These are phyloP conservation scores for Gadopsis bispinosus DNA, from an alignment of 2,797 vertebrate genomes.

Conservation along the genomic window DNA sequence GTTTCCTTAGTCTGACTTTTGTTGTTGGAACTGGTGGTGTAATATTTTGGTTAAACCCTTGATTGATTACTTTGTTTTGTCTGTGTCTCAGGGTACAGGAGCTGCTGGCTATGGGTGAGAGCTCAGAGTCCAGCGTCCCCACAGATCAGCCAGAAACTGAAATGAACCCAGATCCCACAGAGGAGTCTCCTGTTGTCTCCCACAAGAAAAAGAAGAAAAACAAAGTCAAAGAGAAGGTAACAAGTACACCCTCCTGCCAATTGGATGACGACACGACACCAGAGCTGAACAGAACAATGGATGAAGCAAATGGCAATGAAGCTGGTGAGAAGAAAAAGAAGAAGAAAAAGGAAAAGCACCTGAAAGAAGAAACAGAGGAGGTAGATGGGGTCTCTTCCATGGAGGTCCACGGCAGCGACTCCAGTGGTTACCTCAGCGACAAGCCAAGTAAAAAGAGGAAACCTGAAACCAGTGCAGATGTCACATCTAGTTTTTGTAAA, in stretches of 20 bases:
- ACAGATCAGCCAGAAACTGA: slow-evolving; percentile 31
- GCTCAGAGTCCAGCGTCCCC: slow-evolving; percentile 34
- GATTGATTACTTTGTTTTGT: slow-evolving; percentile 9
- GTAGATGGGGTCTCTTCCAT: slow-evolving; percentile 51
- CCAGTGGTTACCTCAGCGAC: slow-evolving; percentile 88
- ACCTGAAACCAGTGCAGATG: slow-evolving; percentile 58
- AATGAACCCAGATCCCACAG: slow-evolving; percentile 30
- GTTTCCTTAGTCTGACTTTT: background rate
- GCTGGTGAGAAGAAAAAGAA: slow-evolving; percentile 67
- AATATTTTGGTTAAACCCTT: background rate
- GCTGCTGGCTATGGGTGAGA: slow-evolving; percentile 72
- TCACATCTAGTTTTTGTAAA: slow-evolving; percentile 32
- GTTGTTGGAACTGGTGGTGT: background rate
- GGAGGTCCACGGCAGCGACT: slow-evolving; percentile 85
- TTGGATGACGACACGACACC: slow-evolving; percentile 12
- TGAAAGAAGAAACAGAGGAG: slow-evolving; percentile 64
- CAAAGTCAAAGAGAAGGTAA: slow-evolving; percentile 53
- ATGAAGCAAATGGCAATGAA: slow-evolving; percentile 39
- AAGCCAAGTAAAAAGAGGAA: slow-evolving; percentile 88
- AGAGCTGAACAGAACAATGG: slow-evolving; percentile 34
- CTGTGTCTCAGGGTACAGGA: slow-evolving; percentile 78
- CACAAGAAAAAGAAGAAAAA: slow-evolving; percentile 79
- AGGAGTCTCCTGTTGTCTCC: slow-evolving; percentile 13
- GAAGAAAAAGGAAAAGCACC: slow-evolving; percentile 80
- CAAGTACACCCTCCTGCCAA: background rate